Evolutionary conservation across 2,113 vertebrate genomes (phyloP).

Genomic region (Xiphias gladius): DNA sequence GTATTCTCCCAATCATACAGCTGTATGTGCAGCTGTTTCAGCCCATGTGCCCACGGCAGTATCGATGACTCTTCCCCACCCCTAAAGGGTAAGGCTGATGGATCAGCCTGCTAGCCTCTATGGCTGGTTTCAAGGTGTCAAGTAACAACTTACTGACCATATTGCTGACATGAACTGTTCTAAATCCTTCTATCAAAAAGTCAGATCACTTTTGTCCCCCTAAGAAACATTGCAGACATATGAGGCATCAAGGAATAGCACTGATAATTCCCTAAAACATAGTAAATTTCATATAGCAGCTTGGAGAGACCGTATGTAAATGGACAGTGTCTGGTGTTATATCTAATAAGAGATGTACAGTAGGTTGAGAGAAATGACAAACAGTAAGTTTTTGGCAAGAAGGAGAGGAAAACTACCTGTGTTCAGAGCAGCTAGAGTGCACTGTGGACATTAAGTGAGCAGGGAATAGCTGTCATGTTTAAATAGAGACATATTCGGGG

Average conservation of each 20-base stretch:
- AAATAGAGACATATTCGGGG: slow-evolving; percentile 68
- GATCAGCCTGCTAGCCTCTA: slow-evolving; percentile 5
- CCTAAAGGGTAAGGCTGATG: background rate
- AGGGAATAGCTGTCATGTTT: slow-evolving; percentile 74
- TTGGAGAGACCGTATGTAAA: background rate
- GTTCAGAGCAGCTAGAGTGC: slow-evolving; percentile 37
- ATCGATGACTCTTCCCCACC: slow-evolving; percentile 11
- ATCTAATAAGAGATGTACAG: background rate
- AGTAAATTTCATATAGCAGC: background rate
- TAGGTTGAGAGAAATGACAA: background rate
- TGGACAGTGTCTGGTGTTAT: background rate
- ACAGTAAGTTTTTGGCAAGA: background rate
- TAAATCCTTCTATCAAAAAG: slow-evolving; percentile 34
- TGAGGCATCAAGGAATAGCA: background rate
- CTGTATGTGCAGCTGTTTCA: background rate
- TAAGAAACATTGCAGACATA: slow-evolving; percentile 28
- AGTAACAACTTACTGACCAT: slow-evolving; percentile 45
- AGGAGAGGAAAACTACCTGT: background rate
- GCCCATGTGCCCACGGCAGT: background rate
- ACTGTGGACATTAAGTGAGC: slow-evolving; percentile 49
- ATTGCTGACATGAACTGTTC: slow-evolving; percentile 54
- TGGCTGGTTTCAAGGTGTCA: slow-evolving; percentile 45
- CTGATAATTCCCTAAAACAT: background rate
- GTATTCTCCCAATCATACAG: background rate
- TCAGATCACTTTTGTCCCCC: slow-evolving; percentile 21